Evolutionary conservation across 2,113 vertebrate genomes (phyloP), one percentile per base, ranked within the genome.

Genomic region (Heterocephalus glaber): DNA sequence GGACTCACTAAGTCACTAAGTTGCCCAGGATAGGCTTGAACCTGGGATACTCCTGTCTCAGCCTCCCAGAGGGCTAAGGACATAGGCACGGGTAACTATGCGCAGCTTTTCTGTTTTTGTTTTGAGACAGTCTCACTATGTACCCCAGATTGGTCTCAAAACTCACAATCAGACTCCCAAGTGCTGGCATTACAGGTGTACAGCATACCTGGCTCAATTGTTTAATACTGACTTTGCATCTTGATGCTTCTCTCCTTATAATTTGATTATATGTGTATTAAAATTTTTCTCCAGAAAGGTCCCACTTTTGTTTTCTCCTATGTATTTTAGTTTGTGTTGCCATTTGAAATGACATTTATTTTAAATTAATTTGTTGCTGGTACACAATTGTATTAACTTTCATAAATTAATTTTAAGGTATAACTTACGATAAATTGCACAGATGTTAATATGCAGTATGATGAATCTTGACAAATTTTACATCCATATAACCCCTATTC

Each of bases 401-500:
- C 26, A 66, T 17, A 68, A 26, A 90, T 77, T 33, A 85, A 91
- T 52, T 87, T 76, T 94, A 54, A 84, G 26, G 35, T 7, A 35
- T 22, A 93, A 66, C 28, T 88, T 76, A 87, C 54, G 77, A 63
- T 77, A 56, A 96, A 77, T 60, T 58, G 61, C 20, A 68, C 9
- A 94, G 54, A 63, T 49, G 41, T 79, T 88, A 96, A 94, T 10
- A 72, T 33, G 56, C 30, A 90, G 30, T 93, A 77, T 19, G n/a
- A 47, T 93, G 60, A 72, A 52, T 93, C 80, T 70, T 96, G 22
- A 77, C 26, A 77, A 94, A 54, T 41, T 52, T 68, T 44, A 54
- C 9, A 35, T 61, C 54, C 28, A 85, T 5, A 41, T 47, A 88
- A 70, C 35, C 58, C 87, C 4, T 10, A 72, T 65, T 26, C 86